A percentile compares a stretch with the other conserved stretches of the same genome.
Conservation (phyloP, 2,113 vertebrate genomes). For the Atrichornis clamosus region DNA sequence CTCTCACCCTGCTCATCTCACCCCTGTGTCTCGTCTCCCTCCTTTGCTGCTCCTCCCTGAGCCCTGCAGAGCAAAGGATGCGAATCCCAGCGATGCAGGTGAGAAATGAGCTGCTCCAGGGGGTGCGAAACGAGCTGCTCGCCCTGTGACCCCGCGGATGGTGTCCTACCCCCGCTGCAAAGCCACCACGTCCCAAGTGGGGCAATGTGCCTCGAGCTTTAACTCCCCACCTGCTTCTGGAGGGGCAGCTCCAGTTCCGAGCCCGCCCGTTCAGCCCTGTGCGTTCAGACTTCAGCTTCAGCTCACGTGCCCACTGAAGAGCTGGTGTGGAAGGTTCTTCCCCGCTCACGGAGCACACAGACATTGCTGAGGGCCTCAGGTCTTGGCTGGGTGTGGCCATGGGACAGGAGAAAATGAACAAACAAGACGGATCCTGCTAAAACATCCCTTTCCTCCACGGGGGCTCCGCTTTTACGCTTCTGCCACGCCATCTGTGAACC, state of each 20-base stretch:
- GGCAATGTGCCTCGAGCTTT: not conserved
- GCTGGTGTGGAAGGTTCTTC: not conserved
- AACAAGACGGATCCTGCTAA: not conserved
- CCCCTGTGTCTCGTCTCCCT: not conserved
- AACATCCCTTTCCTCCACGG: not conserved
- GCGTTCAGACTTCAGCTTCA: not conserved
- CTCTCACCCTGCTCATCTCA: not conserved
- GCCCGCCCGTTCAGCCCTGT: accelerated
- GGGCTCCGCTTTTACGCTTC: not conserved
- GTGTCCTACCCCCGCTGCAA: not conserved
- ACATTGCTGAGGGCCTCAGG: not conserved
- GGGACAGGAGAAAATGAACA: not conserved
- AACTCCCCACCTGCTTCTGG: not conserved
- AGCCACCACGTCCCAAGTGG: accelerated
- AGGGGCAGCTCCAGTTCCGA: not conserved
- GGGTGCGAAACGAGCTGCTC: not conserved
- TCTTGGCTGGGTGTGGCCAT: not conserved
- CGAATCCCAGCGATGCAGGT: accelerated
- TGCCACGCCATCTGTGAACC: not conserved
- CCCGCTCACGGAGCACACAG: not conserved
- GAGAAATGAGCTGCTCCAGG: not conserved
- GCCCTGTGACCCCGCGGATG: accelerated
- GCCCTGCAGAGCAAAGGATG: not conserved
- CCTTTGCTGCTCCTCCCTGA: not conserved
- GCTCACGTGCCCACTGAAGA: not conserved